Base-by-base conservation (phyloP, 2,797 vertebrate species). In the Pseudochirops corinnae region DNA sequence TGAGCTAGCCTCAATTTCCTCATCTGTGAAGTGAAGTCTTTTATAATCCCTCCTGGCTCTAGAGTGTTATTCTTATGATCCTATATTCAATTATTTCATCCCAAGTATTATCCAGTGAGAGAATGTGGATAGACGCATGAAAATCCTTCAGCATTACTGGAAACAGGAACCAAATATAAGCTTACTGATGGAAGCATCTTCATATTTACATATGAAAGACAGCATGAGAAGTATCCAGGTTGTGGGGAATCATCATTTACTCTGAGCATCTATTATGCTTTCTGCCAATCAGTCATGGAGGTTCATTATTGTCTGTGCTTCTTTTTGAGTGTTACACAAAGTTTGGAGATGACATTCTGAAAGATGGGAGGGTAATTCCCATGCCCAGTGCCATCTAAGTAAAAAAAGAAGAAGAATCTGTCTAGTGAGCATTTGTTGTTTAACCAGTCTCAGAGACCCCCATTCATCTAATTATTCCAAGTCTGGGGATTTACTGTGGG, bases 361-460 rank as follows among this genome's bases (percentile, higher is more conserved):
- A 31, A 96, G 57, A 46, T 7, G 92, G 92, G 57, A 94, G 26
- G 31, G 39, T 95, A 74, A 93, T 33, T 62, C 31, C 18, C 92
- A 56, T 96, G 95, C 94, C 91, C 93, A 53, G 93, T 96, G 57
- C 60, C 93, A 94, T 58, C 94, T 91, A 91, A 56, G 58, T 74
- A 74, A 95, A 52, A 93, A 62, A 52, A 94, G 18, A 82, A 82
- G 10, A 50, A 87, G 26, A 91, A 94, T 58, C 87, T 92, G 90
- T 55, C 39, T 92, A 93, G 96, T 90, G 52, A 94, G 74, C 90
- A 62, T 96, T 96, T 94, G 94, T 56, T 96, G 94, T 91, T 98
- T 96, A 97, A 98, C 58, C 95, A 93, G 96, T n/a, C 93, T 91
- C 31, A 95, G 87, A 93, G 52, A 93, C 90, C 62, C 56, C 31